Conservation (phyloP, 2,888 invertebrate species). For the Germaria angustata region DNA sequence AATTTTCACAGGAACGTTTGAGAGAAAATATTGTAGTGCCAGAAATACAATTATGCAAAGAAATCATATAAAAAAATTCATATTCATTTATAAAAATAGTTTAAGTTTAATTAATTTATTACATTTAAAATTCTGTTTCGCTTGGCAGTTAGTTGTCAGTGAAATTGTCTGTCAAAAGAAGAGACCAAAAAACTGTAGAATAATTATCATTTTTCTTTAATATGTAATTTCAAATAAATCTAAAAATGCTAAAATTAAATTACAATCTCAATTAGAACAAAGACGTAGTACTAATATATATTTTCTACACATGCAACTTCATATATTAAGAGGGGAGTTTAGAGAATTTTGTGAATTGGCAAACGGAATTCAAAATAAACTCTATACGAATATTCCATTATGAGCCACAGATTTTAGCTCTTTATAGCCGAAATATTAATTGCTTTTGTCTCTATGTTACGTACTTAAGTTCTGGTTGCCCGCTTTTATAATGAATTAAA, state of each 20-base stretch:
- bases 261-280: not conserved
- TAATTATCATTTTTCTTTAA: not conserved
- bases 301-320: not conserved
- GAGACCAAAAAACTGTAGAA: not conserved
- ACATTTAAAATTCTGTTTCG: conserved; percentile 53
- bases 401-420: too few relatives aligned
- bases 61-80: not conserved
- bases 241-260: not conserved
- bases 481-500: not conserved
- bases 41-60: not conserved
- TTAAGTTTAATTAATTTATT: conserved; percentile 64
- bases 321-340: not conserved
- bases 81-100: conserved; percentile 56
- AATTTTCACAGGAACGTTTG: conserved; percentile 31
- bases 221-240: not conserved
- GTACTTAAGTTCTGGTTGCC: not conserved
- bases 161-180: conserved; percentile 44
- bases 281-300: too few relatives aligned
- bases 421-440: too few relatives aligned
- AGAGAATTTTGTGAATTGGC: too few relatives aligned
- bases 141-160: conserved; percentile 61
- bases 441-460: not conserved
- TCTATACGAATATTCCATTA: too few relatives aligned
- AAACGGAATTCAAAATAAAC: too few relatives aligned
- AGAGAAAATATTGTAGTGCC: conserved; percentile 10